phyloP scores from a whole-genome alignment of 2,888 invertebrate species.

The Callinectes sapidus region DNA sequence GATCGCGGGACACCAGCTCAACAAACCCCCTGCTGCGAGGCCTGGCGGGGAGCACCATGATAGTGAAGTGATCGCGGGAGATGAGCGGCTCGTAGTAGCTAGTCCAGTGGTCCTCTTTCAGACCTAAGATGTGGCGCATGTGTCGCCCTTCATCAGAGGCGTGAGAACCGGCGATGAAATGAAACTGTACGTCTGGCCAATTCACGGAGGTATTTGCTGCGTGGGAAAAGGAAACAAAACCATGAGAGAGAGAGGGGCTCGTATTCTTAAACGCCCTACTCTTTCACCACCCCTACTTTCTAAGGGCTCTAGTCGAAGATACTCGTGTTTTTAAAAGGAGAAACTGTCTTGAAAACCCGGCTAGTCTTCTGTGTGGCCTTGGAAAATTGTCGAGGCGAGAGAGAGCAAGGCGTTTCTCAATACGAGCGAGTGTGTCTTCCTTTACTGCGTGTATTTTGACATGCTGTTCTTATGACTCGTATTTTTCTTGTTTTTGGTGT shows the following conservation, averaged over 20 bases:
- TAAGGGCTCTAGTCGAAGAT: no score
- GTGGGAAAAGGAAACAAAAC: background rate
- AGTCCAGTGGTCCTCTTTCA: slow-evolving; percentile 76
- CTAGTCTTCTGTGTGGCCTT: no score
- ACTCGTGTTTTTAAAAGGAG: no score
- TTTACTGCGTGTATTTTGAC: no score
- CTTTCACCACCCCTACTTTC: no score
- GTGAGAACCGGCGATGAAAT: slow-evolving; percentile 89
- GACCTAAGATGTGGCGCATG: slow-evolving; percentile 86
- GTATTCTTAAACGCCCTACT: no score
- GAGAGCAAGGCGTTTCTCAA: background rate
- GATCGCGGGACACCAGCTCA: slow-evolving; percentile 83
- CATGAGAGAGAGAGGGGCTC: slow-evolving; percentile 3
- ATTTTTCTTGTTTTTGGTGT: no score
- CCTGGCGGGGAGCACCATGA: slow-evolving; percentile 84
- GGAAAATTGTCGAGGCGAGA: no score
- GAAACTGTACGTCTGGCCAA: slow-evolving; percentile 94
- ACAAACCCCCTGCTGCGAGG: slow-evolving; percentile 79
- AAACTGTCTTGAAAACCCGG: no score
- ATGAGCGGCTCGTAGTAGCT: slow-evolving; percentile 75
- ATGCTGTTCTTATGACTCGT: no score
- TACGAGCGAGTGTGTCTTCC: background rate
- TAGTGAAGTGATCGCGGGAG: slow-evolving; percentile 79
- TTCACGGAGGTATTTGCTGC: slow-evolving; percentile 80
- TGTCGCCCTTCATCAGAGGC: slow-evolving; percentile 88